A percentile compares a stretch with the other conserved stretches of the same genome.
phyloP scores from a whole-genome alignment of 1,140 invertebrate species.

The Atta texana region DNA sequence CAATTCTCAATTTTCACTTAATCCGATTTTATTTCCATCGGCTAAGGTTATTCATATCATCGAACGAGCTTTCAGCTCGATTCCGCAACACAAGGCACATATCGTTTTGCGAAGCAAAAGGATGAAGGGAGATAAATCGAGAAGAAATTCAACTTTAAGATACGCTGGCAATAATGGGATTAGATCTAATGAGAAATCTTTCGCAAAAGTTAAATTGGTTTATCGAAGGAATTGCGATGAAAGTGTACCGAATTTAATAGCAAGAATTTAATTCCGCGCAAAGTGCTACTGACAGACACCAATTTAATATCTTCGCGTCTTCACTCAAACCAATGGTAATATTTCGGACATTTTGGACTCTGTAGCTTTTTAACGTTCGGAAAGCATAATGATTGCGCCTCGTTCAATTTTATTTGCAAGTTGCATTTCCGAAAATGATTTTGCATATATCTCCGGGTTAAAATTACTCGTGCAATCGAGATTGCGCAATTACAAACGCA shows the following conservation, averaged over 20 bases:
- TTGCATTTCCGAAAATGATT: slow-evolving; percentile 35
- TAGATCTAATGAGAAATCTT: slow-evolving; percentile 54
- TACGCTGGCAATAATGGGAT: slow-evolving; percentile 14
- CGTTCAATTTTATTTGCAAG: slow-evolving; percentile 41
- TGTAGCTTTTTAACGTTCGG: slow-evolving; percentile 7
- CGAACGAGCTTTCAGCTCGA: slow-evolving; percentile 15
- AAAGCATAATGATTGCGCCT: neutral
- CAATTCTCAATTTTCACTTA: slow-evolving; percentile 56
- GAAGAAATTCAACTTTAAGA: slow-evolving; percentile 27
- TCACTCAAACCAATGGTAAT: neutral
- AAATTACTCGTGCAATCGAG: slow-evolving; percentile 37
- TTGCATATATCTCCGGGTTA: slow-evolving; percentile 26
- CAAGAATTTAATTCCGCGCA: slow-evolving; percentile 8
- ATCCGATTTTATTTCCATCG: slow-evolving; percentile 35
- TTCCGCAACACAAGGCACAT: neutral
- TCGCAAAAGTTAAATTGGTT: slow-evolving; percentile 51
- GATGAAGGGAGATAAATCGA: slow-evolving; percentile 30
- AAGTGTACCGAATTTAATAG: slow-evolving; percentile 21
- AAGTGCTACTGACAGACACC: neutral
- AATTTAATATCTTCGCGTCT: slow-evolving; percentile 9
- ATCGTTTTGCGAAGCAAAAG: neutral
- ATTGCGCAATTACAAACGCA: slow-evolving; percentile 47
- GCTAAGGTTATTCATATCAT: slow-evolving; percentile 21
- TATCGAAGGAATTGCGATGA: slow-evolving; percentile 12
- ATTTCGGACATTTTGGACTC: neutral